Evolutionary conservation across 2,888 invertebrate genomes (phyloP), one percentile per base, ranked within the genome.

Genomic region (Agrochola litura): DNA sequence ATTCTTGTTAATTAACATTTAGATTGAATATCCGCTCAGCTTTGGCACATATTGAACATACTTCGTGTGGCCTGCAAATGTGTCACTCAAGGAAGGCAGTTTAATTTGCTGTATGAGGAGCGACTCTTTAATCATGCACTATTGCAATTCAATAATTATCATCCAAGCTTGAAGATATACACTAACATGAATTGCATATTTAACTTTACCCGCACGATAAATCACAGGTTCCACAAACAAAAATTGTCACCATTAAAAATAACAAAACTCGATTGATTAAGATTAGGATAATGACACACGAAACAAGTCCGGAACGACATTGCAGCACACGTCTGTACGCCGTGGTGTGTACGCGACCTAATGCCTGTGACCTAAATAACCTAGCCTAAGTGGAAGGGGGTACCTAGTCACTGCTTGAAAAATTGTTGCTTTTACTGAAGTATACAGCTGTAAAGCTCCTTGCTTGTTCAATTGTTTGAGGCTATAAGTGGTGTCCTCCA

Each of bases 351-450:
- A 64, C 72, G 54, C 78, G 84, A 74, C 73, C 72, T 85, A 85
- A 79, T 66, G 84, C 88, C 86, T 91, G 88, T 88, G 89, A 91
- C 90, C 91, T 90, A 87, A 77, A 89, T 90, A 86, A 80, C 86
- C 89, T 87, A 85, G 86, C 72, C 73, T 74, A 67, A 66, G 74
- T 73, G 71, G 73, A 46, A 64, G 77, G 73, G 72, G 81, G 81
- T 73, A 68, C 64, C 25, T 54, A 79, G 43, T 65, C 65, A 74
- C 70, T 76, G 46, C 60, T 81, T 68, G 54, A 65, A 65, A 77
- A 75, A 70, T 61, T 25, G 54, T 52, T 66, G 41, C 12, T 74
- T 61, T 69, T 79, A 73, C 73, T 75, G 43, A 61, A 70, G 46
- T 58, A 46, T 46, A 46, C 46, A 46, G 46, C 46, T 14, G 60